These are phyloP conservation scores for Limnephilus rhombicus DNA, from an alignment of 2,888 invertebrate species.

Conservation along the genomic window DNA sequence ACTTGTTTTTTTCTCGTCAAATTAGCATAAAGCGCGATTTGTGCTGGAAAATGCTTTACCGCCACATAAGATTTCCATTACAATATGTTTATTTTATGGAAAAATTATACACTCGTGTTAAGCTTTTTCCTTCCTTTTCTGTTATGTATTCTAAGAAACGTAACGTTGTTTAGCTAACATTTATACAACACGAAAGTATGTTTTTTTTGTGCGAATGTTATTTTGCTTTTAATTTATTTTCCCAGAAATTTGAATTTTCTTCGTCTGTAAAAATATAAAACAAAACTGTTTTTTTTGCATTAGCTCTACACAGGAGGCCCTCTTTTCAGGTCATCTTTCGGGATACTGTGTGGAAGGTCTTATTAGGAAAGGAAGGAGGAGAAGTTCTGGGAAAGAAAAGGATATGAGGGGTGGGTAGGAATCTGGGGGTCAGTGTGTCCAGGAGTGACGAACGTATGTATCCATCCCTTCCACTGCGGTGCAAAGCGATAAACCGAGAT, in stretches of 20 bases:
- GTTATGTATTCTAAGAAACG: not conserved
- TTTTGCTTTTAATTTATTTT: not conserved
- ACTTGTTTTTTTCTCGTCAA: conserved; percentile 24
- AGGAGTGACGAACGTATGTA: too few species aligned
- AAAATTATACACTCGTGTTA: conserved; percentile 25
- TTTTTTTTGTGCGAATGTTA: not conserved
- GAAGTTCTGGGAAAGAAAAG: too few species aligned
- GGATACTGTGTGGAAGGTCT: too few species aligned
- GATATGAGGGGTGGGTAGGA: too few species aligned
- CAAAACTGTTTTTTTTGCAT: too few species aligned
- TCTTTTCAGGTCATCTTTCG: too few species aligned
- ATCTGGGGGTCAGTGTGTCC: too few species aligned
- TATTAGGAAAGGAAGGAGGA: too few species aligned
- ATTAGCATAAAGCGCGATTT: conserved; percentile 44
- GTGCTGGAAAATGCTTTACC: conserved; percentile 36
- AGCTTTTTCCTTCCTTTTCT: not conserved
- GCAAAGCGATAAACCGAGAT: too few species aligned
- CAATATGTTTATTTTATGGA: conserved; percentile 43
- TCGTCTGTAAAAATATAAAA: not conserved
- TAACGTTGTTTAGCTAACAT: conserved; percentile 5
- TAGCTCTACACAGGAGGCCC: too few species aligned
- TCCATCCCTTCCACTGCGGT: too few species aligned
- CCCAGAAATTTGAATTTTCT: not conserved
- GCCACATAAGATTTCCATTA: conserved; percentile 37
- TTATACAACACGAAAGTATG: not conserved